Percentiles rank a stretch among this genome's conserved stretches.
phyloP scores from a whole-genome alignment of 2,113 vertebrate species.

The Triplophysa tibetana region DNA sequence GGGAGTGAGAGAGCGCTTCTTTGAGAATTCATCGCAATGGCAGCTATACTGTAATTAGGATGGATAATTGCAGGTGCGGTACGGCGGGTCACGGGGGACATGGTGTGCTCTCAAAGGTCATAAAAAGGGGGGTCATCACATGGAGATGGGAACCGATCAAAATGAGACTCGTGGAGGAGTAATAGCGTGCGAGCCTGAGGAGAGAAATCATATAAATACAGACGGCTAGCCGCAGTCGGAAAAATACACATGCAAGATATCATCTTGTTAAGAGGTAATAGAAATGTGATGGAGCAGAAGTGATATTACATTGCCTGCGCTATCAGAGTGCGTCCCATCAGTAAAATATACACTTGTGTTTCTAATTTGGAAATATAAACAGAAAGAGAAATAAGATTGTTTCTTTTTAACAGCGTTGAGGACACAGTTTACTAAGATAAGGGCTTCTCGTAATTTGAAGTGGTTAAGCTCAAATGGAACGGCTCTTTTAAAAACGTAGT shows the following conservation, averaged over 20 bases:
- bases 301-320: not conserved
- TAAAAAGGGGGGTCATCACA: slow-evolving; percentile 50
- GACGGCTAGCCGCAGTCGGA: not conserved
- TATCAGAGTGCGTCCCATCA: not conserved
- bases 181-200: slow-evolving; percentile 10
- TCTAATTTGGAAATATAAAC: not conserved
- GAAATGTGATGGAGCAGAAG: slow-evolving; percentile 1
- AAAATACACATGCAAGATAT: not conserved
- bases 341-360: not conserved
- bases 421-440: no score
- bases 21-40: slow-evolving; percentile 66
- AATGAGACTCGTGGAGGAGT: slow-evolving; percentile 15
- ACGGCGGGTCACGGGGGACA: slow-evolving; percentile 49
- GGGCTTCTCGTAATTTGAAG: not conserved
- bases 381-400: not conserved
- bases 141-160: slow-evolving; percentile 37
- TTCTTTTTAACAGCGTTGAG: not conserved
- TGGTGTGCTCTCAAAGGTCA: slow-evolving; percentile 60
- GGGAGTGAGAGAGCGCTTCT: slow-evolving; percentile 53
- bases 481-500: not conserved
- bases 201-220: slow-evolving; percentile 1
- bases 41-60: slow-evolving; percentile 68
- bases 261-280: slow-evolving; percentile 3
- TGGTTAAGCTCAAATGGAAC: not conserved
- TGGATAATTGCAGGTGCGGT: slow-evolving; percentile 56